phyloP scores from a whole-genome alignment of 2,888 invertebrate genomes.

The Pycnomerus fuliginosus region DNA sequence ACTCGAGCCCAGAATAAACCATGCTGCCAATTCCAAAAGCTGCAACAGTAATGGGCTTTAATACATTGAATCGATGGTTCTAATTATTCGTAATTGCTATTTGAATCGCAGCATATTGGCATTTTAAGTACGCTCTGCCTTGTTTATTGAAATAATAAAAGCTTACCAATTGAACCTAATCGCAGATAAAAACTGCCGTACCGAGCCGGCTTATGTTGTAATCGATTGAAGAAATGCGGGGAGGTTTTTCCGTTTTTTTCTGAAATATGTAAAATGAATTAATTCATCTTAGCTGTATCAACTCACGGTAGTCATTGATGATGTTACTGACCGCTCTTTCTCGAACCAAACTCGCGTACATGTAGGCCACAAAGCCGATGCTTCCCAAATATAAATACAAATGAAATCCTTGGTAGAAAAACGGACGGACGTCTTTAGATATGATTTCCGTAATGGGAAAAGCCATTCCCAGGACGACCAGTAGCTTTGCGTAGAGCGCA shows the following conservation, averaged over 20 bases:
- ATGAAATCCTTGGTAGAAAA: conserved; percentile 82
- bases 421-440: conserved; percentile 70
- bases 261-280: background rate
- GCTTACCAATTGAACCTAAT: conserved; percentile 81
- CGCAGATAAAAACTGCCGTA: conserved; percentile 87
- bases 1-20: conserved; percentile 95
- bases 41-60: conserved; percentile 52
- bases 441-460: conserved; percentile 87
- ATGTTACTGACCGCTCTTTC: conserved; percentile 49
- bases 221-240: background rate
- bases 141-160: conserved; percentile 19
- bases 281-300: conserved; percentile 53
- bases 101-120: conserved; percentile 45
- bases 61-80: conserved; percentile 33
- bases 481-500: conserved; percentile 79
- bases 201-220: conserved; percentile 11
- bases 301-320: conserved; percentile 51
- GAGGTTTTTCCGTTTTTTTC: background rate
- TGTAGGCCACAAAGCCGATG: conserved; percentile 67
- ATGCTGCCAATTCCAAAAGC: conserved; percentile 97
- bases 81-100: conserved; percentile 72
- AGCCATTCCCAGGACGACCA: conserved; percentile 81
- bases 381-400: conserved; percentile 77
- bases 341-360: conserved; percentile 65
- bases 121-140: conserved; percentile 6